phyloP scores from a whole-genome alignment of 2,113 vertebrate species.

The Microtus ochrogaster region DNA sequence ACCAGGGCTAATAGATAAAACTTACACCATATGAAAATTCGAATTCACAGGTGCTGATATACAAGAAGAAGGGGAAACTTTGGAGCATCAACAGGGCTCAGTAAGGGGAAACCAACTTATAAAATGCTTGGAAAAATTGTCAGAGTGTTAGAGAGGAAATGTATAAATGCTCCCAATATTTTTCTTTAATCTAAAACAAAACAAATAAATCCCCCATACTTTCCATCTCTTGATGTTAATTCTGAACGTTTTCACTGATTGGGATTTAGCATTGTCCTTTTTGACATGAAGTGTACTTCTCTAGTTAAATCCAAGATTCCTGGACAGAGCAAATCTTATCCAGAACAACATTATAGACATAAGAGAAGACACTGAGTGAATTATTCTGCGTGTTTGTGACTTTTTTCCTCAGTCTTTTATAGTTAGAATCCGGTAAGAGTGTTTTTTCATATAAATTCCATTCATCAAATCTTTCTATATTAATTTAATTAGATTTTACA shows the following conservation, averaged over 20 bases:
- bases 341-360: background rate
- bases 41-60: background rate
- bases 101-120: background rate
- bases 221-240: background rate
- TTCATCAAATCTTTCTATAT: slow-evolving; percentile 40
- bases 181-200: background rate
- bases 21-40: background rate
- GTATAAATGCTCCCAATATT: background rate
- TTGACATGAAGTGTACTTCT: background rate
- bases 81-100: background rate
- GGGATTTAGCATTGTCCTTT: background rate
- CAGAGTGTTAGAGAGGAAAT: background rate
- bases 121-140: background rate
- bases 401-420: background rate
- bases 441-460: slow-evolving; percentile 38
- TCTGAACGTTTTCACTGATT: background rate
- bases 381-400: slow-evolving; percentile 28
- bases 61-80: background rate
- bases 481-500: slow-evolving; percentile 57
- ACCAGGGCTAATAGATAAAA: background rate
- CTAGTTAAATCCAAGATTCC: background rate
- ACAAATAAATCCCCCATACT: background rate
- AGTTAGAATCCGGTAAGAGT: slow-evolving; percentile 8
- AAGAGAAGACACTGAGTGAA: background rate
- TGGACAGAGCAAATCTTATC: slow-evolving; percentile 9